These are phyloP conservation scores for Conus ventricosus DNA, from an alignment of 1,140 invertebrate species.

Conservation along the genomic window DNA sequence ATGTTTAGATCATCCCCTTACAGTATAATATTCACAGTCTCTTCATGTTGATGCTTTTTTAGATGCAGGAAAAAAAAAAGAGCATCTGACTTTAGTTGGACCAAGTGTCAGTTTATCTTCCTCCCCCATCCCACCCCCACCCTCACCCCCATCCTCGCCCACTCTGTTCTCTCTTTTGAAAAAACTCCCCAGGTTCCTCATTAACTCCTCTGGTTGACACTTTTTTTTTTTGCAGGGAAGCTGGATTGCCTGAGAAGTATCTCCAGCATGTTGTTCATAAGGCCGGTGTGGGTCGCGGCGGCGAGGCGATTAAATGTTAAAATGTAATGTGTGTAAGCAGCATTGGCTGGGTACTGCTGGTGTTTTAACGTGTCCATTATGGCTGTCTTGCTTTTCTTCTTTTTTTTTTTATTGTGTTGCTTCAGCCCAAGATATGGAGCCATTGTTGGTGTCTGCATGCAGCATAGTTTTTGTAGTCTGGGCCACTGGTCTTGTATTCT, in stretches of 20 bases:
- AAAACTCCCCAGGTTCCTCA: not conserved
- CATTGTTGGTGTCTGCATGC: too few species aligned
- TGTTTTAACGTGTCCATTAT: not conserved
- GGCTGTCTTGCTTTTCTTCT: too few species aligned
- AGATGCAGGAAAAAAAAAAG: too few species aligned
- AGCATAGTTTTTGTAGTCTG: too few species aligned
- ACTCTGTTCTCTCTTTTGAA: too few species aligned
- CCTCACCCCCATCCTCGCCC: not conserved
- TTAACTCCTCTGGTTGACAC: not conserved
- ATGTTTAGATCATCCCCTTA: too few species aligned
- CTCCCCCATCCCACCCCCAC: not conserved
- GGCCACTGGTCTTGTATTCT: too few species aligned
- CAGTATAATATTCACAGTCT: too few species aligned
- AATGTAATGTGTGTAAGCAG: constrained; percentile 10
- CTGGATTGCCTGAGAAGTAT: constrained; percentile 70
- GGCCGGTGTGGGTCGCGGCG: constrained; percentile 46
- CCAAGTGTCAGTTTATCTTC: not conserved
- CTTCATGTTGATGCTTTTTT: too few species aligned
- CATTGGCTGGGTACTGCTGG: not conserved
- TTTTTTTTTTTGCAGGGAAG: constrained; percentile 58
- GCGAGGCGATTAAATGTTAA: not conserved
- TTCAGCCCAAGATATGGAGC: too few species aligned
- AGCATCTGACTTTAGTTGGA: not conserved
- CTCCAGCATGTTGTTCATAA: constrained; percentile 62
- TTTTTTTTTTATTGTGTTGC: too few species aligned